A percentile compares a stretch with the other conserved stretches of the same genome.
Evolutionary conservation across 2,888 invertebrate genomes (phyloP).

Genomic region (Orchestes rusci): DNA sequence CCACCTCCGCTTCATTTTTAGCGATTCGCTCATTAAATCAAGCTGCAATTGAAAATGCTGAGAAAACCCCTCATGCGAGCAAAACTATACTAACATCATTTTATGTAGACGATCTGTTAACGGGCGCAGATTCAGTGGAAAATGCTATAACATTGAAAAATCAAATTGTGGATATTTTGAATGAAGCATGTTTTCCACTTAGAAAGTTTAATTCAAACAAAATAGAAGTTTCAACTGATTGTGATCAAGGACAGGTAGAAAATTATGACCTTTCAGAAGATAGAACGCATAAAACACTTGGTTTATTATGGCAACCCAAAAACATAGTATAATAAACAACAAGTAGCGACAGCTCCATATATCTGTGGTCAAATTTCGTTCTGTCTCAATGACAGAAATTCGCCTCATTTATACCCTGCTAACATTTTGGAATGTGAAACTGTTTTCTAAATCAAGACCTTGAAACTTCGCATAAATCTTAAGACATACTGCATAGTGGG

Average conservation of each 20-base stretch:
- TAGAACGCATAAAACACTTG: background rate
- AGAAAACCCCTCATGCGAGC: background rate
- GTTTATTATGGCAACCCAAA: background rate
- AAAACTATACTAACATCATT: slow-evolving; percentile 18
- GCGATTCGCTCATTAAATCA: slow-evolving; percentile 1
- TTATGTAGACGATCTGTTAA: slow-evolving; percentile 27
- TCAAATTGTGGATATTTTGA: slow-evolving; percentile 10
- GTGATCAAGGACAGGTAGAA: background rate
- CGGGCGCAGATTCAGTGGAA: slow-evolving; percentile 14
- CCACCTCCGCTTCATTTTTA: slow-evolving; percentile 9
- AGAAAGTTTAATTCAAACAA: slow-evolving; percentile 18
- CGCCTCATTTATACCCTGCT: too few relatives aligned
- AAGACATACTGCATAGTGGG: too few relatives aligned
- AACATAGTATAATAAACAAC: too few relatives aligned
- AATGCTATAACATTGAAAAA: slow-evolving; percentile 9
- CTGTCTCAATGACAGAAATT: too few relatives aligned
- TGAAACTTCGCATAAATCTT: too few relatives aligned
- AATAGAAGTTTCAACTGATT: slow-evolving; percentile 10
- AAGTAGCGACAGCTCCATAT: too few relatives aligned
- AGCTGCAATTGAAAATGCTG: background rate
- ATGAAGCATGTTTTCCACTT: slow-evolving; percentile 11
- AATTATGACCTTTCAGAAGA: background rate
- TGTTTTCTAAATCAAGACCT: too few relatives aligned
- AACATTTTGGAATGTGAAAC: too few relatives aligned
- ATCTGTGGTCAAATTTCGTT: too few relatives aligned